These are phyloP conservation scores for Trachelipus rathkii DNA, from an alignment of 1,140 invertebrate genomes.

Conservation along the genomic window DNA sequence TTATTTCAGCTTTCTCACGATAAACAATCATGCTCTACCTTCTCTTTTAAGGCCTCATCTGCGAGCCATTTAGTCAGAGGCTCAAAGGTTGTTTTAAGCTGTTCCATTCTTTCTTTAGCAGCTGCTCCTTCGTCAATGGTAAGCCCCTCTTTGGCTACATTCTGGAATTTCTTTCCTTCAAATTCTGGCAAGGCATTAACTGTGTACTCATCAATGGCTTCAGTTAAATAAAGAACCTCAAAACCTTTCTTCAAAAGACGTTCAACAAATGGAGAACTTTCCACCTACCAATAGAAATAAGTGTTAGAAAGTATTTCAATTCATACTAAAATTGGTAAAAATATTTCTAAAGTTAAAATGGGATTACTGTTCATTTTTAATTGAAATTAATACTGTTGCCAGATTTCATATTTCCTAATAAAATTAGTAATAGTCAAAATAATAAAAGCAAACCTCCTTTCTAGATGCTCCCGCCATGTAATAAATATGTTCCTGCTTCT, in stretches of 20 bases:
- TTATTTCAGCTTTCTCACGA: too few species aligned
- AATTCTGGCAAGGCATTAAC: conserved; percentile 97
- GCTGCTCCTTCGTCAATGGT: conserved; percentile 76
- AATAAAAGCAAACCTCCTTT: conserved; percentile 61
- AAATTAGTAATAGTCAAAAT: too few species aligned
- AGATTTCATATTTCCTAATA: too few species aligned
- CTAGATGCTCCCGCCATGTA: conserved; percentile 88
- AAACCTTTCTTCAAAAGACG: conserved; percentile 87
- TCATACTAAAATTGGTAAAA: too few species aligned
- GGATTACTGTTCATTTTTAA: too few species aligned
- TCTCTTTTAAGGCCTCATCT: conserved; percentile 78
- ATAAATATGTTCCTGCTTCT: conserved; percentile 93
- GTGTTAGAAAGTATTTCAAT: neutral
- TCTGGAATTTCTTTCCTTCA: conserved; percentile 99
- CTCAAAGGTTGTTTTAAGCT: conserved; percentile 75
- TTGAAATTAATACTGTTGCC: too few species aligned
- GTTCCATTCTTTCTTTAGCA: conserved; percentile 76
- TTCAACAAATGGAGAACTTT: conserved; percentile 93
- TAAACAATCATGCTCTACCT: conserved; percentile 54
- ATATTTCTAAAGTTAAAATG: neutral
- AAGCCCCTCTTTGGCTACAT: conserved; percentile 97
- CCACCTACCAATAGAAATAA: conserved; percentile 56
- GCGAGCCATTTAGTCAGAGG: conserved; percentile 87
- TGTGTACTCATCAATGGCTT: conserved; percentile 97
- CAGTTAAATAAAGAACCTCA: conserved; percentile 91